phyloP scores from a whole-genome alignment of 2,888 invertebrate species.

The Mythimna ferrago region DNA sequence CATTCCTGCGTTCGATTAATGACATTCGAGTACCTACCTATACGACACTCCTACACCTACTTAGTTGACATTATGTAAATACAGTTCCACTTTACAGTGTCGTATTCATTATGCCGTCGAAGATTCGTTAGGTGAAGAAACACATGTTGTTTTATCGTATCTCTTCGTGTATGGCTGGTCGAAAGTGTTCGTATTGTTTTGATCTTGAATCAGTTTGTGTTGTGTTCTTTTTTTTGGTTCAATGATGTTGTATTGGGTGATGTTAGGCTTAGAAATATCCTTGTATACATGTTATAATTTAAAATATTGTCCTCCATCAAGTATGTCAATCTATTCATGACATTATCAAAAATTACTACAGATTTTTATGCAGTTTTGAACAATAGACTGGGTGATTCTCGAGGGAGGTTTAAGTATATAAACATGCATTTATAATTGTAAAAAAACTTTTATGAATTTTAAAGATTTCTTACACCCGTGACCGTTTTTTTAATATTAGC shows the following conservation, averaged over 20 bases:
- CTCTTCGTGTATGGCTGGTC: constrained; percentile 67
- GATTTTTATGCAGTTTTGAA: too few relatives aligned
- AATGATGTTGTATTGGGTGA: neutral
- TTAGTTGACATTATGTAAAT: constrained; percentile 91
- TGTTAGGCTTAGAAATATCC: too few relatives aligned
- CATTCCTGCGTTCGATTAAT: constrained; percentile 89
- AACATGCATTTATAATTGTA: too few relatives aligned
- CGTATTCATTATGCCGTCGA: constrained; percentile 88
- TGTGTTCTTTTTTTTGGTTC: neutral
- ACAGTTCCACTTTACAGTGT: constrained; percentile 89
- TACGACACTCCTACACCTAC: constrained; percentile 86
- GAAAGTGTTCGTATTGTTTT: constrained; percentile 69
- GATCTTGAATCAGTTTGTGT: neutral
- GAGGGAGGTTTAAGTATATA: too few relatives aligned
- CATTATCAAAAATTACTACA: too few relatives aligned
- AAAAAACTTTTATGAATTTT: too few relatives aligned
- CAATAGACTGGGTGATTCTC: too few relatives aligned
- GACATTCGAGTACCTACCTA: constrained; percentile 77
- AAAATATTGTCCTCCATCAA: too few relatives aligned
- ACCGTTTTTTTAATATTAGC: too few relatives aligned
- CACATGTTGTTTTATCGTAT: constrained; percentile 89
- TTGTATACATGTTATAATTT: too few relatives aligned
- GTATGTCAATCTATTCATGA: too few relatives aligned
- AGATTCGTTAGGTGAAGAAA: constrained; percentile 91
- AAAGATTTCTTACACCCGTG: too few relatives aligned